phyloP scores from a whole-genome alignment of 2,888 invertebrate species.

The Cenopis cana region DNA sequence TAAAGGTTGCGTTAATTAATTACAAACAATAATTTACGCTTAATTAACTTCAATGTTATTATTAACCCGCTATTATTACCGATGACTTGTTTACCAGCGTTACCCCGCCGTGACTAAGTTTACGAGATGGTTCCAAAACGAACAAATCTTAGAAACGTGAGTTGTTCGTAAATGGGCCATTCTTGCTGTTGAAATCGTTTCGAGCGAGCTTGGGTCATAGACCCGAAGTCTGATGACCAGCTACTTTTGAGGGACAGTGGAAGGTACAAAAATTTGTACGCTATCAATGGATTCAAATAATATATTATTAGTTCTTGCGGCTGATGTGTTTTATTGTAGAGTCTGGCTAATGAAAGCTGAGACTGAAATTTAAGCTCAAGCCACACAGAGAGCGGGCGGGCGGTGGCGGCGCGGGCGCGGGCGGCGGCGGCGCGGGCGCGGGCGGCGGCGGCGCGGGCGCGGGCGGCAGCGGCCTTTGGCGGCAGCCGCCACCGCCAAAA shows the following conservation, averaged over 20 bases:
- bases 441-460: no score
- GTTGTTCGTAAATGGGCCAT: constrained; percentile 15
- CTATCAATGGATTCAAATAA: background rate
- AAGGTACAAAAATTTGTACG: background rate
- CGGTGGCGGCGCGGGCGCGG: no score
- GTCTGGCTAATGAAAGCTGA: no score
- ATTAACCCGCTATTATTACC: constrained; percentile 17
- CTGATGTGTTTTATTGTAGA: no score
- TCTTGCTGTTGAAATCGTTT: background rate
- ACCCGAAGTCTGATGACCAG: background rate
- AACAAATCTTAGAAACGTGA: constrained; percentile 10
- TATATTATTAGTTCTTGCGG: no score
- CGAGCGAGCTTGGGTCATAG: background rate
- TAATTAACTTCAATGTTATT: constrained; percentile 26
- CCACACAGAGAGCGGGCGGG: no score
- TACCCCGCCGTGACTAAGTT: constrained; percentile 33
- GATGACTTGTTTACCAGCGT: constrained; percentile 33
- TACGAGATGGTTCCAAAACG: constrained; percentile 25
- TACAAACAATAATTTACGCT: background rate
- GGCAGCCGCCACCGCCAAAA: no score
- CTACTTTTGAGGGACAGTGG: background rate
- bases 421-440: no score
- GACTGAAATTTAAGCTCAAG: no score
- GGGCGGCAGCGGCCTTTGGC: no score
- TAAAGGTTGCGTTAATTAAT: constrained; percentile 5